phyloP scores from a whole-genome alignment of 1,140 invertebrate species.

The Drosophila nebulosa region DNA sequence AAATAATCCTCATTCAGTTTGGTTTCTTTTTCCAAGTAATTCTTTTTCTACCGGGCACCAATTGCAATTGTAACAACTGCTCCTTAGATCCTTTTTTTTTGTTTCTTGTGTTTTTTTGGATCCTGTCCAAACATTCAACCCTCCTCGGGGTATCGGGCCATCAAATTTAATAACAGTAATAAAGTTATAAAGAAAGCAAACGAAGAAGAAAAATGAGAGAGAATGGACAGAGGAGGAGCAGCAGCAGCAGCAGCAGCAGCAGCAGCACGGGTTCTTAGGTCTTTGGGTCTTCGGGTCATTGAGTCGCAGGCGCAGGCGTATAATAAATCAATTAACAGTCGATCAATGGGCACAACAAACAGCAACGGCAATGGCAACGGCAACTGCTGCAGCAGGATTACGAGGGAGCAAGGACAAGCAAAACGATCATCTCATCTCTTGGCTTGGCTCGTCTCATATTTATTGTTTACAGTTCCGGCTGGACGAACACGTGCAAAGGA shows the following conservation, averaged over 20 bases:
- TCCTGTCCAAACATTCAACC: conserved; percentile 49
- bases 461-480: conserved; percentile 79
- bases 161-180: conserved; percentile 75
- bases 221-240: conserved; percentile 18
- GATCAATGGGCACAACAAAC: conserved; percentile 31
- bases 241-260: background rate
- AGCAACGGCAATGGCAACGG: background rate
- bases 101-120: conserved; percentile 34
- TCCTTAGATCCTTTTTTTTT: background rate
- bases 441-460: conserved; percentile 35
- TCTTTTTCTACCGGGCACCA: background rate
- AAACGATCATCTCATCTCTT: background rate
- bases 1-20: background rate
- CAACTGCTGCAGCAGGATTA: conserved; percentile 44
- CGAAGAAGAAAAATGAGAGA: background rate
- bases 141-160: conserved; percentile 38
- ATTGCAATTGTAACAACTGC: conserved; percentile 45
- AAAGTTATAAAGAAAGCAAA: conserved; percentile 46
- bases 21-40: conserved; percentile 6
- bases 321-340: conserved; percentile 72
- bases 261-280: background rate
- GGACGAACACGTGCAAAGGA: conserved; percentile 61
- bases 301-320: conserved; percentile 64
- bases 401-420: conserved; percentile 4
- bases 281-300: conserved; percentile 40